These are phyloP conservation scores for Saccostrea cuccullata DNA, from an alignment of 1,140 invertebrate genomes.

Conservation along the genomic window DNA sequence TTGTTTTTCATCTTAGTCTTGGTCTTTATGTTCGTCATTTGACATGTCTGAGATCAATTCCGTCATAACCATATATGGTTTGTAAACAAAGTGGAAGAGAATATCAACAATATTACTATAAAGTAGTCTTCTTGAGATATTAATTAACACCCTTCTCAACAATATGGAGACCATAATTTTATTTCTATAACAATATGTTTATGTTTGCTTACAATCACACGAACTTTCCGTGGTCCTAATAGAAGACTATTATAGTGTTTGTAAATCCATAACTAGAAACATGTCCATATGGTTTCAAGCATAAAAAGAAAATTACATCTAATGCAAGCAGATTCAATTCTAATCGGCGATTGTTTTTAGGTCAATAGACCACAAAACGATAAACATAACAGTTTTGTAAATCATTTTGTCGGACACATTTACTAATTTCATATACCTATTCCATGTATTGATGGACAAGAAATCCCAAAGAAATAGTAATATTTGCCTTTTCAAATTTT, in stretches of 20 bases:
- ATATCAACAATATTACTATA: not conserved
- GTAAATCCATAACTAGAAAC: not conserved
- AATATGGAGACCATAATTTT: not conserved
- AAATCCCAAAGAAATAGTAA: no score
- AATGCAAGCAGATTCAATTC: no score
- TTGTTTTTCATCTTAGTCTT: not conserved
- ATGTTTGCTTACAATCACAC: not conserved
- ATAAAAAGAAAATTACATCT: not conserved
- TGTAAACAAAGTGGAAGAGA: not conserved
- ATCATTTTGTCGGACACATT: no score
- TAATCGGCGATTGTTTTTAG: no score
- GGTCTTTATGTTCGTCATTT: not conserved
- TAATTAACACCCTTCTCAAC: not conserved
- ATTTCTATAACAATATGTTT: constrained; percentile 10
- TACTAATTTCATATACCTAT: no score
- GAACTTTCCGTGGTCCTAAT: no score
- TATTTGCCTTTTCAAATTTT: no score
- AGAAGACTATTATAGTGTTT: not conserved
- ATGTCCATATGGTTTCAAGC: not conserved
- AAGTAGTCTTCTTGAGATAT: not conserved
- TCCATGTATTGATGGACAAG: no score
- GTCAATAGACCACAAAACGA: no score
- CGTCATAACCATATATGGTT: not conserved
- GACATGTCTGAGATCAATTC: not conserved
- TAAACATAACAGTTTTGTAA: no score